Percentiles rank a stretch among this genome's conserved stretches.
Evolutionary conservation across 2,113 vertebrate species (phyloP).

Genomic region (Callithrix jacchus): DNA sequence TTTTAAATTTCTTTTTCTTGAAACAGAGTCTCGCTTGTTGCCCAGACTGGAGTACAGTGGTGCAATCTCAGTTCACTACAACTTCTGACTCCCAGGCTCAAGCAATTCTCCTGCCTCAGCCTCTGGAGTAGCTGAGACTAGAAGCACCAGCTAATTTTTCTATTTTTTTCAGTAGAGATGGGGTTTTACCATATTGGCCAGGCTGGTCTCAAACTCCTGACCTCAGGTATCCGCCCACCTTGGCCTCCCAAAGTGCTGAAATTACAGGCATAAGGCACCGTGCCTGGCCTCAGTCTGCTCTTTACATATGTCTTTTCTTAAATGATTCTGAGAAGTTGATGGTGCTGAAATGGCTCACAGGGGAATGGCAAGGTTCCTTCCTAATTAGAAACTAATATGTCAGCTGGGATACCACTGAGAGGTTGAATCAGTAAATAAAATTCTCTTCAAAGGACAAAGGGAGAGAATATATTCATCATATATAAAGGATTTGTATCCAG

Average conservation of each 20-base stretch:
- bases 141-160: not conserved
- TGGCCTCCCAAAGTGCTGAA: not conserved
- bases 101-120: not conserved
- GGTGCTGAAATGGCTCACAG: too few relatives aligned
- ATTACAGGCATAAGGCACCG: not conserved
- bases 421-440: not conserved
- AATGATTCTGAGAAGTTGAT: too few relatives aligned
- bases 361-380: too few relatives aligned
- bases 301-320: too few relatives aligned
- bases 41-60: not conserved
- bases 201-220: not conserved
- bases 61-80: not conserved
- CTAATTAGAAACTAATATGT: too few relatives aligned
- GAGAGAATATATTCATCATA: not conserved
- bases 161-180: not conserved
- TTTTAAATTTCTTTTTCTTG: too few relatives aligned
- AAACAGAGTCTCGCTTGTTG: not conserved
- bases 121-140: not conserved
- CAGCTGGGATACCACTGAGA: too few relatives aligned
- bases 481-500: not conserved
- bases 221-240: not conserved
- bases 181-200: not conserved
- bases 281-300: too few relatives aligned
- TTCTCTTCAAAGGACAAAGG: not conserved
- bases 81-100: not conserved